Conservation (phyloP, 2,113 vertebrate genomes). For the Callospermophilus lateralis region DNA sequence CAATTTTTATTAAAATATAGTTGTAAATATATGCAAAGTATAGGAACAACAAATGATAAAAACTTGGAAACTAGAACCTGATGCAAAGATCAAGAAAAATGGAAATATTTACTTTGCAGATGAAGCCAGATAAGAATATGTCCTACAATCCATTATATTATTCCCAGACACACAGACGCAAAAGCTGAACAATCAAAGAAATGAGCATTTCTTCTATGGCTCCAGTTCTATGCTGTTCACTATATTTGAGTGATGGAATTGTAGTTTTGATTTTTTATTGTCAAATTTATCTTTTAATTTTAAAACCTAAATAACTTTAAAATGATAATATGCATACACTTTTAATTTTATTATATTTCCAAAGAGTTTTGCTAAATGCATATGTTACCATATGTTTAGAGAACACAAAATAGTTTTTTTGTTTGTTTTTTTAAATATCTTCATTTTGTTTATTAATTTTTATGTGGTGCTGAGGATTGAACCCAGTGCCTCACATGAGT, state of each 20-base stretch:
- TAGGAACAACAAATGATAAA: not conserved
- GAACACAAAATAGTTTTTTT: not conserved
- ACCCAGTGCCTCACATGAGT: too few relatives aligned
- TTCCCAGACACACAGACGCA: not conserved
- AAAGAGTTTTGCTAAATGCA: not conserved
- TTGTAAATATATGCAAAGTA: not conserved
- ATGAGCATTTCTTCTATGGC: not conserved
- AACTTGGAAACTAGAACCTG: not conserved
- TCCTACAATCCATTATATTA: not conserved
- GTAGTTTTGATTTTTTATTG: not conserved
- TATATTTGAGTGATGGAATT: not conserved
- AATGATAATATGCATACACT: not conserved
- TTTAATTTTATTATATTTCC: conserved; percentile 15
- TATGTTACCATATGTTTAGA: not conserved
- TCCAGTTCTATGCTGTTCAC: not conserved
- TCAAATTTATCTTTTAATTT: not conserved
- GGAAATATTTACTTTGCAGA: not conserved
- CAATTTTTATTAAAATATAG: not conserved
- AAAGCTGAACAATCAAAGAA: not conserved
- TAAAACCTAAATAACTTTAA: not conserved
- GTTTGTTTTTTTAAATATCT: too few relatives aligned
- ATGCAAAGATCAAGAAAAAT: not conserved
- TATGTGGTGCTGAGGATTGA: too few relatives aligned
- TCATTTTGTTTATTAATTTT: too few relatives aligned
- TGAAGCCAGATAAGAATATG: not conserved